Percentiles rank a stretch among this genome's conserved stretches.
These are phyloP conservation scores for Serilophus lunatus DNA, from an alignment of 2,113 vertebrate species.

Conservation along the genomic window DNA sequence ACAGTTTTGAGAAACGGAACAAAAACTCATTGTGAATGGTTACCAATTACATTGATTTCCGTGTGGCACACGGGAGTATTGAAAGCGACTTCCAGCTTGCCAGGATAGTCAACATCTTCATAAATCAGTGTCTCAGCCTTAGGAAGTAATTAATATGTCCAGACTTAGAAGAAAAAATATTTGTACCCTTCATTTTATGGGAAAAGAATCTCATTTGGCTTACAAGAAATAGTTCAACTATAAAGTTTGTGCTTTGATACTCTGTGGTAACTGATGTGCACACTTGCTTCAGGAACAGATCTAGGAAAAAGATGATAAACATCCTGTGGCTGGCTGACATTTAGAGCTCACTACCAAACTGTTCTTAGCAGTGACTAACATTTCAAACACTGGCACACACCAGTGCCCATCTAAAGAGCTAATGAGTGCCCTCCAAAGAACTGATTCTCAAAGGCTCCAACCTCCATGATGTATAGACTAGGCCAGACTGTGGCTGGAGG, in stretches of 20 bases:
- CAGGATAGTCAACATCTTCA: background rate
- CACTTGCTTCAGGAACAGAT: background rate
- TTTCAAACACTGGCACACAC: background rate
- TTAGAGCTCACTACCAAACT: background rate
- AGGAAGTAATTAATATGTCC: background rate
- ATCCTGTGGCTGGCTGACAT: fast-evolving
- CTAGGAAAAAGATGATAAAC: background rate
- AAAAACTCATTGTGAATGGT: background rate
- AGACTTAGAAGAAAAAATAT: background rate
- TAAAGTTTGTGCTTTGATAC: background rate
- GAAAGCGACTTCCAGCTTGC: background rate
- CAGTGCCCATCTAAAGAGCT: background rate
- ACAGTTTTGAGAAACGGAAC: background rate
- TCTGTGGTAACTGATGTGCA: background rate
- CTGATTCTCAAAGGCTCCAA: background rate
- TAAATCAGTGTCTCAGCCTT: background rate
- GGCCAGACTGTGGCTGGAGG: background rate
- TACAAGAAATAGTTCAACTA: background rate
- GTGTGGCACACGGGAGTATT: background rate
- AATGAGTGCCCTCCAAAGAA: too few relatives aligned
- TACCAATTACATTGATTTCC: background rate
- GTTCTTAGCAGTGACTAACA: background rate
- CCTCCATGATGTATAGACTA: background rate
- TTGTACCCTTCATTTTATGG: background rate
- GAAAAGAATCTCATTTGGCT: background rate